These are phyloP conservation scores for Pampusana beccarii DNA, from an alignment of 2,113 vertebrate species.

Conservation along the genomic window DNA sequence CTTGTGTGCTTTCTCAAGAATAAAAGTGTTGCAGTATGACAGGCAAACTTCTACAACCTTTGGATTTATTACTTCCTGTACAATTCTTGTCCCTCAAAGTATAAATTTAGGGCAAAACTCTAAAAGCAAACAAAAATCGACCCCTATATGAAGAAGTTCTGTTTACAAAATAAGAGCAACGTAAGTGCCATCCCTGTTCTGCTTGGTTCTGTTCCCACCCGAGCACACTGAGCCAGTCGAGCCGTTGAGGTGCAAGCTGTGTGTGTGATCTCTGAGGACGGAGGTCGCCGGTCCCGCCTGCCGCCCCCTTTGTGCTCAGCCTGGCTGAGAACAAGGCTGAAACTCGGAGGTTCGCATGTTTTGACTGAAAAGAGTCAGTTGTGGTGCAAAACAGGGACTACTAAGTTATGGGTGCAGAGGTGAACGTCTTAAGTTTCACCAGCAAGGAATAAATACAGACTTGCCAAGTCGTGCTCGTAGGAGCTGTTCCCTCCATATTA, in stretches of 20 bases:
- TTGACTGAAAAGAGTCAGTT: neutral
- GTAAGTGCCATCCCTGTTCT: neutral
- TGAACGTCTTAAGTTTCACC: fast-evolving
- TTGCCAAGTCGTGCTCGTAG: neutral
- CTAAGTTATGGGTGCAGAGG: neutral
- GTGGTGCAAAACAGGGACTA: neutral
- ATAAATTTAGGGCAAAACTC: neutral
- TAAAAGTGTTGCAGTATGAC: neutral
- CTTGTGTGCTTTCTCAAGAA: neutral
- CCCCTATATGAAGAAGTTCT: neutral
- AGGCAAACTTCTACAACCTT: neutral
- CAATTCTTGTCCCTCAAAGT: neutral
- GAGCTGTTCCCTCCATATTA: neutral
- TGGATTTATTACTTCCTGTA: neutral
- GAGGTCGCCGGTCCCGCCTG: neutral
- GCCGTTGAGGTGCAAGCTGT: neutral
- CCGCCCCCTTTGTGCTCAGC: neutral
- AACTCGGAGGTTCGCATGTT: neutral
- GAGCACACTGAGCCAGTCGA: neutral
- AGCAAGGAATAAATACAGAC: neutral
- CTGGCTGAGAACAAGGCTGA: neutral
- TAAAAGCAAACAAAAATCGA: neutral
- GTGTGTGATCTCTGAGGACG: no score
- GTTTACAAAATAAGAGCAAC: neutral
- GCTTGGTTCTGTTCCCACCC: neutral